Percentiles rank a stretch among this genome's conserved stretches.
phyloP scores from a whole-genome alignment of 1,140 invertebrate genomes.

The Drosophila athabasca region DNA sequence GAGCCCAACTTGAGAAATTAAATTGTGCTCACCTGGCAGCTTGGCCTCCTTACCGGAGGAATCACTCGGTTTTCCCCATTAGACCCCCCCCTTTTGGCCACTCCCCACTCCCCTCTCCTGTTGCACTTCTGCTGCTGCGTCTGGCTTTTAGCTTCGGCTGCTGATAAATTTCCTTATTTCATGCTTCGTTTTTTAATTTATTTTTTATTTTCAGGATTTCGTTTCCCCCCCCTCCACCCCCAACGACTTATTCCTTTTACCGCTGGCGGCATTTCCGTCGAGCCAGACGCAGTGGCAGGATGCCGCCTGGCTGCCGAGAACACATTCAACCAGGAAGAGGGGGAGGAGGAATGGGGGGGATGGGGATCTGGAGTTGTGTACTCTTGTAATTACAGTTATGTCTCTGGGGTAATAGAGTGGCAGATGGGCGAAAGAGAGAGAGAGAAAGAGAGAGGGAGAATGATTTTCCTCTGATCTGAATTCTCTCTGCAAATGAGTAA shows the following conservation, averaged over 20 bases:
- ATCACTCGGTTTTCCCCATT: background rate
- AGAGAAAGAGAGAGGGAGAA: background rate
- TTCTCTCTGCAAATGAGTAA: slow-evolving; percentile 45
- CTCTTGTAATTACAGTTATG: slow-evolving; percentile 80
- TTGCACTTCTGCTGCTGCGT: slow-evolving; percentile 67
- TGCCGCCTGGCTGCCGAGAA: slow-evolving; percentile 49
- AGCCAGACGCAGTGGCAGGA: slow-evolving; percentile 49
- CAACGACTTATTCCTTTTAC: slow-evolving; percentile 35
- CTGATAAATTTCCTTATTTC: slow-evolving; percentile 81
- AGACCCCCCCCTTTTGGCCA: background rate
- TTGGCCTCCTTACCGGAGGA: background rate
- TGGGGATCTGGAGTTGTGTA: slow-evolving; percentile 41
- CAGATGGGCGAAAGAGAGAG: slow-evolving; percentile 12
- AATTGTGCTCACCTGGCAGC: slow-evolving; percentile 79
- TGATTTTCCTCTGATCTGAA: slow-evolving; percentile 11
- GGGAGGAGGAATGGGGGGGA: background rate
- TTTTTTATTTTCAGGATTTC: slow-evolving; percentile 35
- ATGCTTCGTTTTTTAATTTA: slow-evolving; percentile 80
- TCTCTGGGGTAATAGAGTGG: slow-evolving; percentile 67
- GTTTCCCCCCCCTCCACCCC: slow-evolving; percentile 25
- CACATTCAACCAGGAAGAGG: slow-evolving; percentile 1
- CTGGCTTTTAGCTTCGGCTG: slow-evolving; percentile 49
- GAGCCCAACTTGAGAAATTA: slow-evolving; percentile 73
- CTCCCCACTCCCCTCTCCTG: background rate
- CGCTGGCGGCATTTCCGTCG: slow-evolving; percentile 68